Evolutionary conservation across 2,888 invertebrate species (phyloP), one percentile per base, ranked within the genome.

Genomic region (Lomographa bimaculata): DNA sequence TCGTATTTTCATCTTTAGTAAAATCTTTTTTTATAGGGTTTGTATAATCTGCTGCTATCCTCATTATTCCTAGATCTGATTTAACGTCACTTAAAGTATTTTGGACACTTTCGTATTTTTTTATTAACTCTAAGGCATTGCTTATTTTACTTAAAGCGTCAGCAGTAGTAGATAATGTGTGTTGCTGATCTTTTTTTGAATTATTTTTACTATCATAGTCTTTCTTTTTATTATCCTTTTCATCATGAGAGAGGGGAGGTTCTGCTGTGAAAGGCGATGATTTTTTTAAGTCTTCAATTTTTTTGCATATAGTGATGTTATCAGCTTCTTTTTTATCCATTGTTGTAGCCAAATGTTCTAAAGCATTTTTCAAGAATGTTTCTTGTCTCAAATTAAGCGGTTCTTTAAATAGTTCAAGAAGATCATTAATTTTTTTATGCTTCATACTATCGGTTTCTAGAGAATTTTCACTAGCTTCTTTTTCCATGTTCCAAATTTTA

Each of bases 401-500:
- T 44, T 86, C 83, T 53, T 82, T 82, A 32, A 89, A 89, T 11
- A 89, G 56, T 2, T 84, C 81, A 1, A 89, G 40, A 17, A 89
- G 60, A 33, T 83, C 79, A 1, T 72, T 54, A 37, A 87, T 77
- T 56, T 83, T 89, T 27, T 82, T 72, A 37, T 82, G 79, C 59
- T 83, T 85, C 5, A 84, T 39, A 7, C 52, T 46, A 42, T 87
- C 83, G 2, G 70, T 71, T 61, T 84, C 82, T 12, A 64, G 50
- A 0, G 79, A 72, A 23, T 74, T 71, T 7, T 66, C 71, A 18
- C 49, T 61, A 1, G 60, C 46, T 35, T 78, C 79, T 54, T 78
- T 81, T 57, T 86, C 83, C 61, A 89, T 78, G 39, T 79, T 74
- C 87, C 87, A 89, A 14, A 89, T 49, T 52, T 81, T 81, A 46